Conservation (phyloP, 2,797 vertebrate species). For the Thamnophis elegans region DNA sequence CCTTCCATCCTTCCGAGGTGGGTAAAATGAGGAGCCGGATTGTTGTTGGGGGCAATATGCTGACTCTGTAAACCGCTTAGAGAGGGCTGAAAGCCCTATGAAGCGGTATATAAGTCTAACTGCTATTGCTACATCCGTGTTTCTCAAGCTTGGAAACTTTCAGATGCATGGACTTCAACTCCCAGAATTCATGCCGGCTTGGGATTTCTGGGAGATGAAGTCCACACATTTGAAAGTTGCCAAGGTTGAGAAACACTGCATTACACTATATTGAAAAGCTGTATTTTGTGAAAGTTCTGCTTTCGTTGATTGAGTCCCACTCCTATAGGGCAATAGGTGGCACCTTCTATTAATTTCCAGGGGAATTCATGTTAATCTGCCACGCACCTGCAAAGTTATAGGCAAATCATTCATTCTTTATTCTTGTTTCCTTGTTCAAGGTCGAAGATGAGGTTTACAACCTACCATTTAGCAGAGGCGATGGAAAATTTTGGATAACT, state of each 20-base stretch:
- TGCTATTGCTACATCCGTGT: too few species aligned
- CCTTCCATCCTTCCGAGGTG: too few species aligned
- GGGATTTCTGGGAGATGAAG: neutral
- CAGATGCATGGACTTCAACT: neutral
- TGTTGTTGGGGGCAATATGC: too few species aligned
- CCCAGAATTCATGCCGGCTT: neutral
- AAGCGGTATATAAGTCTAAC: too few species aligned
- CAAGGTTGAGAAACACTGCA: neutral
- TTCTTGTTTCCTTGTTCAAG: slow-evolving; percentile 45
- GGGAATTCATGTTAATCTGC: neutral
- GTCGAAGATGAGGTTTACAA: slow-evolving; percentile 60
- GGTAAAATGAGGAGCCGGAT: too few species aligned
- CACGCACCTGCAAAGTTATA: neutral
- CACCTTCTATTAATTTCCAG: neutral
- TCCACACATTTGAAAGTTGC: neutral
- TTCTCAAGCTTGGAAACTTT: neutral
- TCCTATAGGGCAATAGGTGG: neutral
- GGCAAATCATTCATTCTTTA: neutral
- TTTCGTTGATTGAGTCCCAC: neutral
- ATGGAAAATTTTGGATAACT: slow-evolving; percentile 50
- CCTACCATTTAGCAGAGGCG: slow-evolving; percentile 58
- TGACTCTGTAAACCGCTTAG: too few species aligned
- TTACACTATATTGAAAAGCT: neutral
- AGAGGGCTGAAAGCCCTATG: too few species aligned
- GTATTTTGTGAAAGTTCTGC: neutral